Base-by-base conservation (phyloP, 2,888 invertebrate genomes). In the Mesorhabditis belari region DNA sequence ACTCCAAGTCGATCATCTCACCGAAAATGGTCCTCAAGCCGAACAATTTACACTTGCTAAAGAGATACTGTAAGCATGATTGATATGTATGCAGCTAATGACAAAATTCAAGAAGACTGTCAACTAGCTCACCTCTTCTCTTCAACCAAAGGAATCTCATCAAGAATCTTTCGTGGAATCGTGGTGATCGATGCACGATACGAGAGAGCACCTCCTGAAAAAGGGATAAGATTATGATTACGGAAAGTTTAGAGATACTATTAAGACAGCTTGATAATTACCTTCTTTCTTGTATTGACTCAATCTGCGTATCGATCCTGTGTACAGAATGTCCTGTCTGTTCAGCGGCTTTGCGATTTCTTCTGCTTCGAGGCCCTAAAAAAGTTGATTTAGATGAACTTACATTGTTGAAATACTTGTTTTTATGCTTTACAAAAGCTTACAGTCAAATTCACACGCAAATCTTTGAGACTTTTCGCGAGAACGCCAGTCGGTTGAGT, bases 311-410 rank as follows among this genome's bases (percentile, higher is more conserved):
- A 96, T 90, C 54, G 93, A 93, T 28, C 96, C 94, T 3, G 92
- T 92, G 84, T 95, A 95, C 85, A 96, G 95, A 79, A 96, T 94
- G 83, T 96, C 96, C 81, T 93, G 92, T 59, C 79, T 64, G 57
- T 74, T 77, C 58, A 79, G 52, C 12, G 79, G 79, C 4, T 75
- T 65, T 3, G 64, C 26, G 62, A 79, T 77, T 55, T 79, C 79
- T 25, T 74, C 68, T 17, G 79, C 76, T 58, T 79, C 79, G n/a
- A n/a, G n/a, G n/a, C n/a, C n/a, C n/a, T n/a, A n/a, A n/a, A n/a
- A n/a, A n/a, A n/a, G n/a, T n/a, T n/a, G n/a, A n/a, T n/a, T n/a
- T n/a, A n/a, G n/a, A n/a, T n/a, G n/a, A n/a, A n/a, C n/a, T n/a
- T n/a, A n/a, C n/a, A n/a, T n/a, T n/a, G n/a, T n/a, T n/a, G n/a